phyloP scores from a whole-genome alignment of 1,140 invertebrate genomes.

The Subanguina moxae region DNA sequence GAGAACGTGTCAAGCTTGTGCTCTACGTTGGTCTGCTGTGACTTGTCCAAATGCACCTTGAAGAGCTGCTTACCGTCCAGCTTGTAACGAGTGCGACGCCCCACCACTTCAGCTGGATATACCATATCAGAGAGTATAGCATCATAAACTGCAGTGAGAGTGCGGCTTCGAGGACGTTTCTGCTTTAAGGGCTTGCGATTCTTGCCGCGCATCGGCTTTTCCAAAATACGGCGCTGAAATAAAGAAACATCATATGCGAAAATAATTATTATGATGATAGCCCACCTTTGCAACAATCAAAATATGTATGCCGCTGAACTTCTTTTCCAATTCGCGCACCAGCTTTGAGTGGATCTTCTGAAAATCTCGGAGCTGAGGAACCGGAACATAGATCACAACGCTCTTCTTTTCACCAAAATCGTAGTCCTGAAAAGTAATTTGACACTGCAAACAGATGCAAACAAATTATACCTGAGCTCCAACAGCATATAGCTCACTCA shows the following conservation, averaged over 20 bases:
- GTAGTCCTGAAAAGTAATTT: slow-evolving; percentile 73
- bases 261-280: neutral
- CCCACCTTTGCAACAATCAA: slow-evolving; percentile 80
- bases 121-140: slow-evolving; percentile 91
- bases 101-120: too few relatives aligned
- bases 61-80: slow-evolving; percentile 89
- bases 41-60: slow-evolving; percentile 93
- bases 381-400: slow-evolving; percentile 96
- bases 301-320: slow-evolving; percentile 96
- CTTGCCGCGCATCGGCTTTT: slow-evolving; percentile 92
- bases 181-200: slow-evolving; percentile 84
- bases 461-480: slow-evolving; percentile 71
- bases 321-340: slow-evolving; percentile 96
- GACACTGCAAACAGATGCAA: too few relatives aligned
- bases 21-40: too few relatives aligned
- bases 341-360: slow-evolving; percentile 94
- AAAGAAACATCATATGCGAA: neutral
- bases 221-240: slow-evolving; percentile 85
- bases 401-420: slow-evolving; percentile 84
- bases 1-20: slow-evolving; percentile 98
- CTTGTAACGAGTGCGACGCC: slow-evolving; percentile 90
- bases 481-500: slow-evolving; percentile 89
- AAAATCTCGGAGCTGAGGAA: slow-evolving; percentile 91
- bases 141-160: slow-evolving; percentile 93
- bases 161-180: slow-evolving; percentile 90